Base-by-base conservation (phyloP, 2,113 vertebrate genomes). In the Sisor rabdophorus region DNA sequence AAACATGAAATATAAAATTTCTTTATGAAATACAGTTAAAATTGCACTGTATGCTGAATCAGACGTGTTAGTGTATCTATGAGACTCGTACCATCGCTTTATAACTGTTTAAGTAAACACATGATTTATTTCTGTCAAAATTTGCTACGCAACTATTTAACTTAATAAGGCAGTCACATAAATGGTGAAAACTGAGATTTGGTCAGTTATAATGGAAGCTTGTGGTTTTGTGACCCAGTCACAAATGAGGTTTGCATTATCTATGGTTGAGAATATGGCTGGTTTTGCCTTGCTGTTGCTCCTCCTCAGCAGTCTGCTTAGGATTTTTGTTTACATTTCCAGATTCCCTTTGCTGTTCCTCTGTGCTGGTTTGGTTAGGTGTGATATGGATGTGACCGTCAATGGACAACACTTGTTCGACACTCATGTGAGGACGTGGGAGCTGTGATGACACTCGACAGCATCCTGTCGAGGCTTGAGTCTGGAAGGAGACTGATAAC, bases 1-100 rank as follows among this genome's bases (percentile, higher is more conserved):
- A 77, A 55, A 82, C 78, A 76, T 68, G 73, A 75, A 80, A 67
- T 55, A 76, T 64, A 53, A 56, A 48, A 30, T 65, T 55, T 58
- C 28, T 59, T 50, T 40, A 4, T n/a, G 17, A 55, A 8, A 47
- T 50, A 53, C 68, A 63, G 13, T 50, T 24, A 0, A 10, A 40
- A 78, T 52, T 60, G 22, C 52, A 36, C 24, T 15, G 58, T 26
- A 50, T 6, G 9, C 70, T 78, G 64, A 53, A 28, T 56, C 59
- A 64, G 28, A 30, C 60, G 22, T 26, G 36, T 26, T 5, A 64
- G 52, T 52, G 16, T 65, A 17, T 67, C 47, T 52, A 54, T 26
- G 7, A 55, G 17, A 9, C 44, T 55, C 65, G 50, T 67, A 26
- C 58, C 48, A 64, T n/a, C 16, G 61, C 24, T 65, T 26, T 20